phyloP scores from a whole-genome alignment of 2,888 invertebrate genomes.

The Harpalus rubripes region DNA sequence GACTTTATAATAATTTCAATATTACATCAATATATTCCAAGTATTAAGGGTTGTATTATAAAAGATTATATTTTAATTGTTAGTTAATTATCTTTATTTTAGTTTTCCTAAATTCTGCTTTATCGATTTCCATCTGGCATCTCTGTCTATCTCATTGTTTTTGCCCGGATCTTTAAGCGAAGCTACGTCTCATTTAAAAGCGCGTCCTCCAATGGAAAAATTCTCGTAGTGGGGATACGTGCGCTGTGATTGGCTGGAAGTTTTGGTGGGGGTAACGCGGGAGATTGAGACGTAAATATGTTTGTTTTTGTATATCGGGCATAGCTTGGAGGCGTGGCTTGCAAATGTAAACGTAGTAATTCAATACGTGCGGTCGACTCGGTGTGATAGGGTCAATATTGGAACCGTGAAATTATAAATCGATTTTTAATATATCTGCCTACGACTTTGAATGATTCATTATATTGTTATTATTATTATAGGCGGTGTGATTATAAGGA shows the following conservation, averaged over 20 bases:
- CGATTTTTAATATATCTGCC: constrained; percentile 46
- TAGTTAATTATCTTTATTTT: not conserved
- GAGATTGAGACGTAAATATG: constrained; percentile 78
- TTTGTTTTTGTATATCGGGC: constrained; percentile 75
- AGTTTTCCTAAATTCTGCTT: not conserved
- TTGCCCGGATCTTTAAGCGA: constrained; percentile 49
- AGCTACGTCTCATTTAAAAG: constrained; percentile 73
- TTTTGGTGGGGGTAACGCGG: constrained; percentile 72
- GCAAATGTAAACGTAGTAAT: constrained; percentile 74
- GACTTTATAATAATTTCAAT: too few relatives aligned
- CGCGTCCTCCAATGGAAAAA: constrained; percentile 73
- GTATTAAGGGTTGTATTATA: not conserved
- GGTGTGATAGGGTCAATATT: constrained; percentile 49
- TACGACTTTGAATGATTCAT: constrained; percentile 37
- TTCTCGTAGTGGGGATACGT: constrained; percentile 72
- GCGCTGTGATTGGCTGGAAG: constrained; percentile 70
- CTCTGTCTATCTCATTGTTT: constrained; percentile 65
- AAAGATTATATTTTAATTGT: constrained; percentile 41
- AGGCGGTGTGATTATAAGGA: constrained; percentile 7
- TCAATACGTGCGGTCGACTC: constrained; percentile 72
- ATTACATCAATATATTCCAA: not conserved
- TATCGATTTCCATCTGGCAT: constrained; percentile 34
- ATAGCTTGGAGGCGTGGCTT: constrained; percentile 73
- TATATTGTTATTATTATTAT: constrained; percentile 52
- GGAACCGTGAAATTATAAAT: constrained; percentile 53